Base-by-base conservation (phyloP, 2,888 invertebrate species). In the Leistus spinibarbis region DNA sequence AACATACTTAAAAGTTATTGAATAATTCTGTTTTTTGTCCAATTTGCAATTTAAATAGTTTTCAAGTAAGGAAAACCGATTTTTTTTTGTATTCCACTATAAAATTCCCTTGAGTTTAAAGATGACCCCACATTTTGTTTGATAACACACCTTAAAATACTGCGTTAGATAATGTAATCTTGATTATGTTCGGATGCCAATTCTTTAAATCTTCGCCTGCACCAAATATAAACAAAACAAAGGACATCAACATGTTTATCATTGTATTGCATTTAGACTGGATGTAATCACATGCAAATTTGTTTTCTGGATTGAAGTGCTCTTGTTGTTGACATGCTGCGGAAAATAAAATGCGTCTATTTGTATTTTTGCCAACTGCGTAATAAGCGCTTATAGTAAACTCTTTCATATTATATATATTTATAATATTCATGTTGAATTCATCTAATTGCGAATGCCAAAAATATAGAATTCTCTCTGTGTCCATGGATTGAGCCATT, bases 321-420 rank as follows among this genome's bases (percentile, higher is more conserved):
- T 54, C 64, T 71, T 64, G 65, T 72, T 72, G 64, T 40, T 40
- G 40, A 27, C 27, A 27, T 27, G 27, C 5, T 27, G 27, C 7
- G 4, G 10, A 40, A 40, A 40, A 40, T 40, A 40, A 40, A 40
- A 71, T 71, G 71, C 64, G 71, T 71, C 64, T 65, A 53, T 54
- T 19, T 56, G 2, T 24, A 72, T 19, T 23, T 66, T 66, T 72
- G 72, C 72, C 72, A 72, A 72, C 72, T 72, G 66, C 72, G 72
- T 72, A 69, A 17, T 17, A 27, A 57, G 27, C 24, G 22, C 22
- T 4, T 22, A 63, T 63, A 20, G 4, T n/a, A 57, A 40, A n/a
- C 9, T 19, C 10, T 16, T 56, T n/a, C 16, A 57, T 40, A 27
- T 7, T 5, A 7, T 40, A 10, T 40, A 5, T 40, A 40, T 40